These are phyloP conservation scores for Seriola dumerili DNA, from an alignment of 2,113 vertebrate genomes.

Conservation along the genomic window DNA sequence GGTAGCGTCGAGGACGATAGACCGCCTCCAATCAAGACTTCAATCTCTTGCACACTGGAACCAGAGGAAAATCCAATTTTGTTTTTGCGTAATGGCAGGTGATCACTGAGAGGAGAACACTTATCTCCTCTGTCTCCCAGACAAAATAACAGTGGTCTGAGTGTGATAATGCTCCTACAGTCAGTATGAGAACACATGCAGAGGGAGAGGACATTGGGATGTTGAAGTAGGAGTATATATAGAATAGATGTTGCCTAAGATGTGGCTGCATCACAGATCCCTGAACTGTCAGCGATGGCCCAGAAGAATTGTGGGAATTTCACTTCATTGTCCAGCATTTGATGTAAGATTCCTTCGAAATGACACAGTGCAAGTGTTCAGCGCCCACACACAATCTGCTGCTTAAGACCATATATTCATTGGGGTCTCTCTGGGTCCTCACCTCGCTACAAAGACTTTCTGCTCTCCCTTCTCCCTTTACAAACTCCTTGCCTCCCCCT, in stretches of 20 bases:
- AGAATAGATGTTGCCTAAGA: neutral
- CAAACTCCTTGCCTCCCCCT: slow-evolving; percentile 16
- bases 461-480: slow-evolving; percentile 41
- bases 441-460: slow-evolving; percentile 35
- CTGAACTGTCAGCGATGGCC: neutral
- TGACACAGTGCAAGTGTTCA: slow-evolving; percentile 21
- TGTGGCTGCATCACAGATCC: neutral
- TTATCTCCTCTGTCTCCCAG: neutral
- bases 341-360: slow-evolving; percentile 34
- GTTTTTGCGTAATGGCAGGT: slow-evolving; percentile 3
- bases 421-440: slow-evolving; percentile 37
- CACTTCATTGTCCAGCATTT: slow-evolving; percentile 41
- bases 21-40: slow-evolving; percentile 5
- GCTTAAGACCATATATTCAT: slow-evolving; percentile 70
- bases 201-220: neutral
- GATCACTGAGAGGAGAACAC: slow-evolving; percentile 1
- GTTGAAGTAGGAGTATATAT: neutral
- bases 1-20: neutral
- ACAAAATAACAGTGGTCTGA: neutral
- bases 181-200: neutral
- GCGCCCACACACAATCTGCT: slow-evolving; percentile 70
- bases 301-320: slow-evolving; percentile 31
- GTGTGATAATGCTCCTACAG: neutral
- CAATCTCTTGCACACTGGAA: slow-evolving; percentile 2
- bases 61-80: slow-evolving; percentile 35